Base-by-base conservation (phyloP, 2,113 vertebrate species). In the Gambusia affinis region DNA sequence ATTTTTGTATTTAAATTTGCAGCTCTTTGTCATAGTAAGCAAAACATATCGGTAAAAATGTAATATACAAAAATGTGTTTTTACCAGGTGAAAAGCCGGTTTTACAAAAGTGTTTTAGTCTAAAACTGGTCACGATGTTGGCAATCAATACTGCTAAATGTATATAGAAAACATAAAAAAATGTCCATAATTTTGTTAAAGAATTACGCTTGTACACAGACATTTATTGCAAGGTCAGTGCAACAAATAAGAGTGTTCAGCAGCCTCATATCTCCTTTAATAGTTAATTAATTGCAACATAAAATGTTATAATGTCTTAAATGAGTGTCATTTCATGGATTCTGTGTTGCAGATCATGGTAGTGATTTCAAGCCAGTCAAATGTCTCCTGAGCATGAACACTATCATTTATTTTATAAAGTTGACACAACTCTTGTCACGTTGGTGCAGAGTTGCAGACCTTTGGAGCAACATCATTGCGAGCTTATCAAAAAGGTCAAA, bases 401-500 rank as follows among this genome's bases (percentile, higher is more conserved):
- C 7, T 79, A 22, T 76, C 27, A 5, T 47, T 85, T 28, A 28
- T 22, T 10, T 69, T 37, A 35, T 64, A 44, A 60, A 31, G 27
- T 70, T 33, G 64, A 29, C 63, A 67, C 54, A 1, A 27, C 17
- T 28, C 35, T 66, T 78, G 54, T n/a, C 1, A 0, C 75, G 75
- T 76, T 72, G 67, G 31, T 42, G 64, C 65, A 81, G 65, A 19
- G 27, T 44, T 14, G 12, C 70, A 83, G 83, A 92, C 87, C 92
- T 92, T 93, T 91, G 91, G 88, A 92, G 71, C 35, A 28, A 70
- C 12, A 11, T 60, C 35, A 68, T 14, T 27, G 30, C 31, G 31
- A 76, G 61, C 75, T 90, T 89, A 92, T 93, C 91, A 78, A 2
- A 6, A 57, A 77, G 87, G 81, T 84, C 79, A 86, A 90, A 92